Conservation (phyloP, 35 echinoderm and acorn worm species). For the Patiria miniata region DNA sequence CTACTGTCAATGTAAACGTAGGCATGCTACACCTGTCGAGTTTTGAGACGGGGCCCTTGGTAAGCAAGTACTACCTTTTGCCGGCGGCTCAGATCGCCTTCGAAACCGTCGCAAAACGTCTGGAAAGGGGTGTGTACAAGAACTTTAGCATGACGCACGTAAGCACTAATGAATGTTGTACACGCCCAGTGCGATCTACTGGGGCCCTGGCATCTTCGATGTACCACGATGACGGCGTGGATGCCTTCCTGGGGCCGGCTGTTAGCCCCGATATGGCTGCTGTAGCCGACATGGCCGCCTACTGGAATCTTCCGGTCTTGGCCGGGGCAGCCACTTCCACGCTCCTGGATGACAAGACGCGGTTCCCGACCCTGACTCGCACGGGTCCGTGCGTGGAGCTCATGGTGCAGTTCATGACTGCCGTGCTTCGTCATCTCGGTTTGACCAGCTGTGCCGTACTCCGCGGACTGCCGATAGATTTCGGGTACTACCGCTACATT, state of each 20-base stretch:
- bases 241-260: background rate
- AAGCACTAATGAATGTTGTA: no score
- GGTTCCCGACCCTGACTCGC: constrained; percentile 9
- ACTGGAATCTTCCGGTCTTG: background rate
- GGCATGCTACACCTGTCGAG: no score
- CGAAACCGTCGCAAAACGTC: no score
- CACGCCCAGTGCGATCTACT: no score
- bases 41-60: background rate
- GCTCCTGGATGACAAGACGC: background rate
- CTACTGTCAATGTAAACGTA: no score
- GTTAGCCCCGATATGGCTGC: background rate
- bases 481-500: background rate
- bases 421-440: background rate
- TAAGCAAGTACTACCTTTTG: background rate
- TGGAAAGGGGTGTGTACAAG: no score
- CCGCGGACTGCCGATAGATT: background rate
- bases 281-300: constrained; percentile 15
- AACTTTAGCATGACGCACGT: no score
- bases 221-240: no score
- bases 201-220: no score
- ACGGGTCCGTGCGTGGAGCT: background rate
- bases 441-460: background rate
- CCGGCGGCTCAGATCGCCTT: no score
- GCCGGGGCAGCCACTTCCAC: no score
- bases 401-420: no score